A percentile compares a stretch with the other conserved stretches of the same genome.
These are phyloP conservation scores for Sturnus vulgaris DNA, from an alignment of 2,113 vertebrate species.

Conservation along the genomic window DNA sequence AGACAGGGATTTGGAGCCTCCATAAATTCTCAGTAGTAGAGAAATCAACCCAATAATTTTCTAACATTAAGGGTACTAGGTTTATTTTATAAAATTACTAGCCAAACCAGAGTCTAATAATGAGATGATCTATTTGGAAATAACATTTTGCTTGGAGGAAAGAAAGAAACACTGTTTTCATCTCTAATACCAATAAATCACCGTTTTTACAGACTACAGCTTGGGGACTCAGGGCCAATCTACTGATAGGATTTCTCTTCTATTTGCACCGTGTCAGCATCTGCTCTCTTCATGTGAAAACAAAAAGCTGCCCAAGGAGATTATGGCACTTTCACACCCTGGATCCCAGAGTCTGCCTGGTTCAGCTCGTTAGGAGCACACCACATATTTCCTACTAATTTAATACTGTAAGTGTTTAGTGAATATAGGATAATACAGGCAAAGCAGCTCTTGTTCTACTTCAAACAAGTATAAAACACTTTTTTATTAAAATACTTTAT, in stretches of 20 bases:
- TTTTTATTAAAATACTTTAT: background rate
- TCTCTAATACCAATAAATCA: slow-evolving; percentile 3
- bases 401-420: background rate
- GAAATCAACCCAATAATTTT: slow-evolving; percentile 1
- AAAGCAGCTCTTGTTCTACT: background rate
- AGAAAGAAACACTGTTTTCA: background rate
- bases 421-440: background rate
- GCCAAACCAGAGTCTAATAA: background rate
- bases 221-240: background rate
- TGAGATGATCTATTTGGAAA: background rate
- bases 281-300: slow-evolving; percentile 2
- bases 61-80: background rate
- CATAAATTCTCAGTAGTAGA: background rate
- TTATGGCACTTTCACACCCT: background rate
- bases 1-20: background rate
- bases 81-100: background rate
- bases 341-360: background rate
- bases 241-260: slow-evolving; percentile 23
- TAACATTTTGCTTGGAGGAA: background rate
- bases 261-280: background rate
- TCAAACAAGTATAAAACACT: background rate
- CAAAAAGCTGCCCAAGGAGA: slow-evolving; percentile 35
- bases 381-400: background rate
- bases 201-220: background rate
- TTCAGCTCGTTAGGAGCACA: background rate